Conservation (phyloP, 2,888 invertebrate genomes). For the Anthophora plumipes region DNA sequence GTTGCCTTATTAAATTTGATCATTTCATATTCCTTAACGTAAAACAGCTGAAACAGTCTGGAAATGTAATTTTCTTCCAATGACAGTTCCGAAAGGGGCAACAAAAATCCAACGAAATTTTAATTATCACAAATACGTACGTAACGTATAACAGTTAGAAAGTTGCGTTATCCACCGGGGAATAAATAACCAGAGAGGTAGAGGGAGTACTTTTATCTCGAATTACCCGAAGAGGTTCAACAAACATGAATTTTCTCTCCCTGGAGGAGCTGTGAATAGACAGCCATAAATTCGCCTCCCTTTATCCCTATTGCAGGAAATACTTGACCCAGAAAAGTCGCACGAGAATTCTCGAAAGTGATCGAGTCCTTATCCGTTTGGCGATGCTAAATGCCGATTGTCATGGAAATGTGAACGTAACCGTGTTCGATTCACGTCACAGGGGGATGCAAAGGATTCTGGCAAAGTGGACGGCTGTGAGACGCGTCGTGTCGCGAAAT, state of each 20-base stretch:
- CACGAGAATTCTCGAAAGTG: slow-evolving; percentile 37
- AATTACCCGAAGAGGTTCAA: slow-evolving; percentile 20
- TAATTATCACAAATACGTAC: background rate
- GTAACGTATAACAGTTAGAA: background rate
- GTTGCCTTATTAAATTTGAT: too few relatives aligned
- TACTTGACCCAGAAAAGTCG: slow-evolving; percentile 56
- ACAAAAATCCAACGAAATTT: too few relatives aligned
- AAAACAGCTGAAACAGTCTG: too few relatives aligned
- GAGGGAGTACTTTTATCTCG: slow-evolving; percentile 7
- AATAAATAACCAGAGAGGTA: background rate
- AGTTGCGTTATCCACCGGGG: background rate
- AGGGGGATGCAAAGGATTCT: too few relatives aligned
- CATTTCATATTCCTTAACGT: too few relatives aligned
- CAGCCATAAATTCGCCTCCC: slow-evolving; percentile 40
- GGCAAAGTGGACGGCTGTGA: background rate
- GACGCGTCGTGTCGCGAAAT: background rate
- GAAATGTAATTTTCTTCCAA: too few relatives aligned
- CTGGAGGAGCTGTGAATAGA: slow-evolving; percentile 1
- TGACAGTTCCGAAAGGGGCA: too few relatives aligned
- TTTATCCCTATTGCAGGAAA: slow-evolving; percentile 38
- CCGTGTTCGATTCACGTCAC: slow-evolving; percentile 1
- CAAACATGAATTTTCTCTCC: slow-evolving; percentile 27
- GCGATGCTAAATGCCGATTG: slow-evolving; percentile 30
- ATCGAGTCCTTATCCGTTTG: slow-evolving; percentile 28
- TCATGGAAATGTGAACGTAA: slow-evolving; percentile 24